These are phyloP conservation scores for Calameuta pallipes DNA, from an alignment of 2,888 invertebrate species.

Conservation along the genomic window DNA sequence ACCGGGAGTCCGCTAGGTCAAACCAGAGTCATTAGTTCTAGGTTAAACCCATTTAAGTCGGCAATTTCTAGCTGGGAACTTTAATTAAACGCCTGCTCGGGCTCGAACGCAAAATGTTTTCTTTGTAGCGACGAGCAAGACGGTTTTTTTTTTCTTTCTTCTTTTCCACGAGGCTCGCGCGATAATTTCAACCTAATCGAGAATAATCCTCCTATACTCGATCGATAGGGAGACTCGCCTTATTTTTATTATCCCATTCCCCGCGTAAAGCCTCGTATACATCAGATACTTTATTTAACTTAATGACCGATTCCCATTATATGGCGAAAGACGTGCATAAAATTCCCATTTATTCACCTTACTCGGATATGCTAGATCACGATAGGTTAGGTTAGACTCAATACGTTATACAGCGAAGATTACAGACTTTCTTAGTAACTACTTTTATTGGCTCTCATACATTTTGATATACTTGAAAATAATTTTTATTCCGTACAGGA, in stretches of 20 bases:
- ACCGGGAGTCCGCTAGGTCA: neutral
- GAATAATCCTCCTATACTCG: neutral
- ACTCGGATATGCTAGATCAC: neutral
- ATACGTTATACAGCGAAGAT: neutral
- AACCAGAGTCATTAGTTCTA: slow-evolving; percentile 6
- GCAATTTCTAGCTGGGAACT: slow-evolving; percentile 4
- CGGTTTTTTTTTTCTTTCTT: neutral
- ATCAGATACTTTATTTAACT: neutral
- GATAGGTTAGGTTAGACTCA: neutral
- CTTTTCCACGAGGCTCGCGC: neutral
- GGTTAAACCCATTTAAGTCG: slow-evolving; percentile 6
- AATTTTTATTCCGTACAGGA: neutral
- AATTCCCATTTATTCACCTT: neutral
- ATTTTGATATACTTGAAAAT: neutral
- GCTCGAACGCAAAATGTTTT: neutral
- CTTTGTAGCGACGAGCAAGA: neutral
- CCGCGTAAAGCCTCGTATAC: neutral
- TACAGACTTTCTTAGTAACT: neutral
- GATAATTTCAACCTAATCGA: neutral
- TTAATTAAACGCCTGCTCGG: neutral
- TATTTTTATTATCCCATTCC: neutral
- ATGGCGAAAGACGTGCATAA: neutral
- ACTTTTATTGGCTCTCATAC: neutral
- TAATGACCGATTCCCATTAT: neutral
- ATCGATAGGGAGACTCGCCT: neutral